Base-by-base conservation (phyloP, 2,888 invertebrate species). In the Nymphalis polychloros region DNA sequence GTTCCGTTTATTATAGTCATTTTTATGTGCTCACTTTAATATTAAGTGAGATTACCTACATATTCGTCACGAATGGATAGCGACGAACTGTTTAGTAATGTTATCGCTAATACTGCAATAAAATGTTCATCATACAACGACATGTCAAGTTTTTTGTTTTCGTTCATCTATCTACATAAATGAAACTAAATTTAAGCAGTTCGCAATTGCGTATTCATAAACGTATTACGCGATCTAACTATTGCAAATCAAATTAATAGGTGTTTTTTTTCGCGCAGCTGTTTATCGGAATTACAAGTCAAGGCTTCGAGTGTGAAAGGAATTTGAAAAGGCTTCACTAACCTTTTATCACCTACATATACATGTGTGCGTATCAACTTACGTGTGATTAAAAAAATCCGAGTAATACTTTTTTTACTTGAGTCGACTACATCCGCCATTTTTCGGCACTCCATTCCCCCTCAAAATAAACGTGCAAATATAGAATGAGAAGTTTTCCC, bases 21-120 rank as follows among this genome's bases (percentile, higher is more conserved):
- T 75, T 80, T 81, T 78, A 77, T 78, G 75, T 78, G 79, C 78
- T 73, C 78, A 70, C 77, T 74, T 78, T 79, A 76, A 79, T 80
- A 78, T 78, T 72, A 72, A 77, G 75, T 73, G 74, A 82, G 82
- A 83, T 79, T 77, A 74, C 75, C 68, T 72, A 78, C 69, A 78
- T 77, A 74, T 74, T 73, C 71, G 80, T 75, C 76, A 83, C 79
- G 81, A 81, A 79, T 83, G 81, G 81, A 81, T 83, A 77, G 71
- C 74, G 70, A 59, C 70, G 66, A 73, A 78, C 75, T 80, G 52
- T 23, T 31, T n/a, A 31, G 31, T 55, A 55, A 31, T 55, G 31
- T 17, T 17, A 16, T 27, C 27, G 17, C 27, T 13, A 27, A 19
- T 49, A 49, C 19, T 19, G 19, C 49, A 19, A 49, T 8, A 17